Base-by-base conservation (phyloP, 2,888 invertebrate species). In the Oxyteleia sp. region DNA sequence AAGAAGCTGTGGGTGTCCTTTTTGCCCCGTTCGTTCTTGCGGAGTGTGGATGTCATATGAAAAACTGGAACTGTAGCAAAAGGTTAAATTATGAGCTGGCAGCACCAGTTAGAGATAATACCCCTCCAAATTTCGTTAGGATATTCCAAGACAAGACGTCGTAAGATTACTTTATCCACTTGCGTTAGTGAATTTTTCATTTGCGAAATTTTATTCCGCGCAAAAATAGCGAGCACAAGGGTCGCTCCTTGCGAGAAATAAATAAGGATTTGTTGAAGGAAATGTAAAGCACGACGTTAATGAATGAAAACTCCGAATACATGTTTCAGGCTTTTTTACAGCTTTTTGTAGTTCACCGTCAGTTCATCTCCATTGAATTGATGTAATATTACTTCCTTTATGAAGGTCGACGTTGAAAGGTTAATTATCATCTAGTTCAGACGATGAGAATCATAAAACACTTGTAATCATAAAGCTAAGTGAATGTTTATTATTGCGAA, bases 31-130 rank as follows among this genome's bases (percentile, higher is more conserved):
- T 59, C 59, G 3, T 51, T 49, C 23, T 55, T 49, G 29, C 43
- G 72, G 20, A 61, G 61, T 53, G 53, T 72, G 61, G 18, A 41
- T 53, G 53, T 43, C 72, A 20, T 61, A 61, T 61, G 51, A 72
- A 72, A 61, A 72, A 72, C 72, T 72, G 13, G 61, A 53, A 63
- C 53, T 51, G 43, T 61, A 43, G 63, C 63, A 72, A 61, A 72
- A 72, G 72, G 69, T 45, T 63, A 74, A 74, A 16, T 74, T 74
- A 74, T 74, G 74, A 74, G 53, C 74, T 74, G 63, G 63, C 74
- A 63, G 63, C 74, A 63, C 63, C 74, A 63, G 63, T 55, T 53
- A 29, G 43, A 55, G 74, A 55, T 64, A 74, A 64, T 64, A 57
- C 64, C 35, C 74, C n/a, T 53, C 53, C 51, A 74, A 74, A 63